Percentiles rank a stretch among this genome's conserved stretches.
Evolutionary conservation across 2,797 vertebrate genomes (phyloP).

Genomic region (Leptodactylus fallax): DNA sequence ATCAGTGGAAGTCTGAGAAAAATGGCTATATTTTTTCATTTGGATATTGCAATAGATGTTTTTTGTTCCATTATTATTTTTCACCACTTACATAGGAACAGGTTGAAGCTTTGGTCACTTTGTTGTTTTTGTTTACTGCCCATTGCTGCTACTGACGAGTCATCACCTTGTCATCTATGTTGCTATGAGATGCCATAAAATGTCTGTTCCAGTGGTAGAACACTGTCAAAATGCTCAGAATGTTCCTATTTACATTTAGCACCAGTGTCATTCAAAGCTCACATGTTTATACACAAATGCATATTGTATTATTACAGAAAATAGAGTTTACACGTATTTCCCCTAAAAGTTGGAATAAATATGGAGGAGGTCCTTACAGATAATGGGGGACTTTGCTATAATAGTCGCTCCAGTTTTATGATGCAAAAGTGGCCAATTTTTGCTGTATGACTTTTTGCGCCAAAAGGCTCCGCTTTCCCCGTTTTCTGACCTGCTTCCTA

Average conservation of each 20-base stretch:
- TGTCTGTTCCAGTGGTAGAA: not conserved
- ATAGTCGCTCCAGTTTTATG: too few relatives aligned
- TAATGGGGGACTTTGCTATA: too few relatives aligned
- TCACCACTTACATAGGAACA: not conserved
- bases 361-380: too few relatives aligned
- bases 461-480: too few relatives aligned
- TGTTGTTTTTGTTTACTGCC: not conserved
- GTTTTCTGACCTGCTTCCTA: too few relatives aligned
- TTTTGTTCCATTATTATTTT: not conserved
- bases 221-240: not conserved
- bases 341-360: not conserved
- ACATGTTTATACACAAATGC: not conserved
- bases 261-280: not conserved
- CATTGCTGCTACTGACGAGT: not conserved
- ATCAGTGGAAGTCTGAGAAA: not conserved
- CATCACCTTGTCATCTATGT: constrained; percentile 30
- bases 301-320: not conserved
- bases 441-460: too few relatives aligned
- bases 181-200: not conserved
- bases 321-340: not conserved
- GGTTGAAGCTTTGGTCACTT: not conserved
- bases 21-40: not conserved
- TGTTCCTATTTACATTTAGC: not conserved
- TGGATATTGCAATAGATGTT: not conserved
- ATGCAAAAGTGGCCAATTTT: too few relatives aligned